Percentiles rank a stretch among this genome's conserved stretches.
These are phyloP conservation scores for Percopsis omiscomaycus DNA, from an alignment of 2,797 vertebrate genomes.

Conservation along the genomic window DNA sequence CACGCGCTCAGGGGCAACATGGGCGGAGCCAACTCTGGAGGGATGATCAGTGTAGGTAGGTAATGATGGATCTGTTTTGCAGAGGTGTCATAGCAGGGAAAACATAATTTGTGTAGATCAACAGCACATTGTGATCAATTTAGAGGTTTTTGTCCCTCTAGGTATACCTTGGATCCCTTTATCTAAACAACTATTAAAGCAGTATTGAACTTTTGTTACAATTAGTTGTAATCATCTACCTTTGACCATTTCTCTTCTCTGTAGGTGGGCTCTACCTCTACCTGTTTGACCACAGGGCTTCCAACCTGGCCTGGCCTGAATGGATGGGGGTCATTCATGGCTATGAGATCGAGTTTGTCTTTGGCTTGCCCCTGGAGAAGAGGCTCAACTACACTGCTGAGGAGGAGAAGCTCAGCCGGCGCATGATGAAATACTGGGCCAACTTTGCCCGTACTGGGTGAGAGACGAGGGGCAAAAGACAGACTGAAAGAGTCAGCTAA, in stretches of 20 bases:
- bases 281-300: constrained; percentile 89
- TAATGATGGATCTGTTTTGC: background rate
- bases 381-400: constrained; percentile 86
- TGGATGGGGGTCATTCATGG: constrained; percentile 98
- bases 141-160: too few relatives aligned
- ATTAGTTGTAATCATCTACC: background rate
- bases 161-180: too few relatives aligned
- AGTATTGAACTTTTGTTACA: too few relatives aligned
- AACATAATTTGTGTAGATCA: too few relatives aligned
- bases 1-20: constrained; percentile 64
- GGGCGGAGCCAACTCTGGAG: constrained; percentile 48
- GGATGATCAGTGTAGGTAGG: constrained; percentile 68
- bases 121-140: too few relatives aligned
- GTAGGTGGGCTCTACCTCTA: constrained; percentile 82
- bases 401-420: constrained; percentile 85
- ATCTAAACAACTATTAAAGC: too few relatives aligned
- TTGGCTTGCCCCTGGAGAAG: constrained; percentile 87
- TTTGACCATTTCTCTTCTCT: background rate
- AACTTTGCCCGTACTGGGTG: constrained; percentile 93
- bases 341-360: constrained; percentile 95
- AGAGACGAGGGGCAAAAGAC: constrained; percentile 34
- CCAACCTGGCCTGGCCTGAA: constrained; percentile 88
- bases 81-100: too few relatives aligned
- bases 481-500: too few relatives aligned
- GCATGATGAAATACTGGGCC: constrained; percentile 93